These are phyloP conservation scores for Notothenia coriiceps DNA, from an alignment of 2,113 vertebrate species.

Conservation along the genomic window DNA sequence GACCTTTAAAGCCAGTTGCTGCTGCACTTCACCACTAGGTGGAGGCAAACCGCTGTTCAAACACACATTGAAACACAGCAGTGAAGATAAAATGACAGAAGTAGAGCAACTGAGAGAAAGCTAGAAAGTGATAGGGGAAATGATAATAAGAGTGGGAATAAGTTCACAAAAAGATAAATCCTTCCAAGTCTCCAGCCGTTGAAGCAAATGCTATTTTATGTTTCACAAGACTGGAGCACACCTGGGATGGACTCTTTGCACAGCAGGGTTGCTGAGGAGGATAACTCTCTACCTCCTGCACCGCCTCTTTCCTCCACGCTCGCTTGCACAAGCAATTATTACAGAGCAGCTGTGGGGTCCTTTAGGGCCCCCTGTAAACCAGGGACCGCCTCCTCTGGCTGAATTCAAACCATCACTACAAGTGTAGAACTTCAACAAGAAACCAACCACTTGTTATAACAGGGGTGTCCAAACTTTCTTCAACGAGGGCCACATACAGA, in stretches of 20 bases:
- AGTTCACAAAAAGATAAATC: constrained; percentile 31
- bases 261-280: constrained; percentile 62
- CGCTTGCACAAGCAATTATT: constrained; percentile 73
- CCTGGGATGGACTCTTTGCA: constrained; percentile 61
- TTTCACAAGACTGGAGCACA: constrained; percentile 64
- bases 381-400: constrained; percentile 61
- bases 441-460: not conserved
- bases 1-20: too few relatives aligned
- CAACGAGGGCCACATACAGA: too few relatives aligned
- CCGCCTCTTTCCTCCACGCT: constrained; percentile 36
- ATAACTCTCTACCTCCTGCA: constrained; percentile 33
- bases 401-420: constrained; percentile 14
- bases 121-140: constrained; percentile 9
- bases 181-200: constrained; percentile 59
- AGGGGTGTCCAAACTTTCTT: too few relatives aligned
- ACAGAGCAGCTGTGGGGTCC: constrained; percentile 79
- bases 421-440: constrained; percentile 18
- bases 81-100: not conserved
- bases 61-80: not conserved
- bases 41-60: constrained; percentile 71
- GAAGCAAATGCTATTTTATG: constrained; percentile 77
- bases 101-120: constrained; percentile 10
- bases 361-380: constrained; percentile 59
- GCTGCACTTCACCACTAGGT: constrained; percentile 63
- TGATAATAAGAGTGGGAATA: constrained; percentile 51